Evolutionary conservation across 2,797 vertebrate genomes (phyloP), one percentile per base, ranked within the genome.

Genomic region (Helostoma temminkii): DNA sequence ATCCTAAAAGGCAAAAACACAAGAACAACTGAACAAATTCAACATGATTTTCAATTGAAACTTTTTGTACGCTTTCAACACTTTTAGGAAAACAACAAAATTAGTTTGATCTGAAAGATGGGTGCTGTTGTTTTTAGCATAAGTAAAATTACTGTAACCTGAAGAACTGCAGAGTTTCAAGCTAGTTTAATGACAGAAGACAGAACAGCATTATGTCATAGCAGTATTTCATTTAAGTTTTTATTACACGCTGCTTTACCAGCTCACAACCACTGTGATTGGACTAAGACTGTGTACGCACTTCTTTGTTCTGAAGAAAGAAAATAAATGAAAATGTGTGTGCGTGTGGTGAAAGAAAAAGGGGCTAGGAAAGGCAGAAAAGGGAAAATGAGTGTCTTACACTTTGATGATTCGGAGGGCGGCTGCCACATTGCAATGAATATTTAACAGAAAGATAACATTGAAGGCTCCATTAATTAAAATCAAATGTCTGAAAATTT

Each of bases 401-500:
- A 74, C 83, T 87, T 84, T 80, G 81, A 89, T 88, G 78, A 80
- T 83, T 88, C 77, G 36, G 61, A 52, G 42, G 76, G 62, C 41
- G 48, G 65, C 54, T 73, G 71, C 80, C 82, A 81, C 87, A 74
- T 87, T 80, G 70, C 66, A 21, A 91, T 92, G 81, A 91, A 91
- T 93, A 92, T 93, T 93, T 91, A 91, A 91, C 66, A 9, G 68
- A 76, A 74, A 78, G 90, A 92, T 89, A 91, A 88, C 87, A 92
- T 87, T 91, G 84, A 84, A 90, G 77, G 71, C 66, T 30, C 78
- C 69, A 85, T 92, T 94, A 93, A 92, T 93, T 93, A 92, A 93
- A 92, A 91, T 91, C 85, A 92, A 92, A 90, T 55, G 61, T 89
- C 85, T 91, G 82, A 93, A 92, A 88, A 88, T 93, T 86, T 92